Conservation (phyloP, 1,140 invertebrate species). For the Anastrepha obliqua region DNA sequence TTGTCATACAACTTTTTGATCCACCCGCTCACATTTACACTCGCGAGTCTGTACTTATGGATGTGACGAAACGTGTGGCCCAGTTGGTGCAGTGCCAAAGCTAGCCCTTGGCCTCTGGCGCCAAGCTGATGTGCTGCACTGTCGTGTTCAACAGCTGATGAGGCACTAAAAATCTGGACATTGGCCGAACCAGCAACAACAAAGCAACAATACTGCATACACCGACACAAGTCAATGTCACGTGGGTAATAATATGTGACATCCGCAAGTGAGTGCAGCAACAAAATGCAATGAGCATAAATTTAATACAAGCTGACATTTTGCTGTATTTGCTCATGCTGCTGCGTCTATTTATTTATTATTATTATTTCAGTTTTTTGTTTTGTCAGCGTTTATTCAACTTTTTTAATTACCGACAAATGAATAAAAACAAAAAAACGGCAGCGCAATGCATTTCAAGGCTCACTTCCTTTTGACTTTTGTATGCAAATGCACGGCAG, state of each 20-base stretch:
- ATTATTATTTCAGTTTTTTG: not conserved
- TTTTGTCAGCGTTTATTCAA: not conserved
- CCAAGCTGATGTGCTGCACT: constrained; percentile 12
- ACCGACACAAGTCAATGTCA: constrained; percentile 43
- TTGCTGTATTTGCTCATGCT: constrained; percentile 18
- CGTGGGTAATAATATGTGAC: constrained; percentile 36
- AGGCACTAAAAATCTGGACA: not conserved
- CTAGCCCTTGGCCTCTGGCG: not conserved
- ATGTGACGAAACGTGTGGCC: not conserved
- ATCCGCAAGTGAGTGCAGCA: constrained; percentile 21
- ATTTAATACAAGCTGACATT: constrained; percentile 29
- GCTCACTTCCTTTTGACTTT: not conserved
- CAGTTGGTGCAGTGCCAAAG: constrained; percentile 3
- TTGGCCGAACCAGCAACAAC: constrained; percentile 5
- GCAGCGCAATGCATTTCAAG: constrained; percentile 12
- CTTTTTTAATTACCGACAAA: constrained; percentile 1
- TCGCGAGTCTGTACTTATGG: no score
- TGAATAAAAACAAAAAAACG: not conserved
- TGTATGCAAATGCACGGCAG: not conserved
- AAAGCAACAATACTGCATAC: not conserved
- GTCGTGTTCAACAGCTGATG: not conserved
- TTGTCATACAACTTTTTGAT: not conserved
- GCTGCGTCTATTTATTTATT: not conserved
- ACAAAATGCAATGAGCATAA: constrained; percentile 38
- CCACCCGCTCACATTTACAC: not conserved